A percentile compares a stretch with the other conserved stretches of the same genome.
Conservation (phyloP, 2,888 invertebrate species). For the Timandra comae region DNA sequence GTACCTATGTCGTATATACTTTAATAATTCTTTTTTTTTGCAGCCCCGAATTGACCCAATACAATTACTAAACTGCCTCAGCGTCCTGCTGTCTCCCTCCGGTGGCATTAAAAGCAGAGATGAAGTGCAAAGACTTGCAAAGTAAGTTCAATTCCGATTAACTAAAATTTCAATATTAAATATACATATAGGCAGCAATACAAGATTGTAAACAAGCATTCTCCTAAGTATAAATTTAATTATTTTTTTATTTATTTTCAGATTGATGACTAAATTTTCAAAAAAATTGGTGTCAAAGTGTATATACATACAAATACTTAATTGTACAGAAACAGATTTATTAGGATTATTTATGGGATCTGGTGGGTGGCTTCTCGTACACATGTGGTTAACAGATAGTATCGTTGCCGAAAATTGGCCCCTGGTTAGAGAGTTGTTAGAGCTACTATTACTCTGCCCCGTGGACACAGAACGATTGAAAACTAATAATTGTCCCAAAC, state of each 20-base stretch:
- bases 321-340: conserved; percentile 88
- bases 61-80: conserved; percentile 91
- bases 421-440: conserved; percentile 89
- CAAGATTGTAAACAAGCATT: too few relatives aligned
- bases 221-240: too few relatives aligned
- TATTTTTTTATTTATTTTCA: conserved; percentile 56
- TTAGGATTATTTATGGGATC: conserved; percentile 92
- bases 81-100: conserved; percentile 87
- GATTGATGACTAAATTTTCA: conserved; percentile 96
- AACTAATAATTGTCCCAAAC: conserved; percentile 93
- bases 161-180: too few relatives aligned
- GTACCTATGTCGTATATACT: too few relatives aligned
- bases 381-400: conserved; percentile 93
- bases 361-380: conserved; percentile 94
- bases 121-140: conserved; percentile 91
- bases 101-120: conserved; percentile 93
- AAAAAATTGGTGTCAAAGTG: conserved; percentile 97
- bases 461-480: conserved; percentile 93
- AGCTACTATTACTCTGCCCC: conserved; percentile 89
- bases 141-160: conserved; percentile 77
- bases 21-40: too few relatives aligned
- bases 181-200: too few relatives aligned
- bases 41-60: conserved; percentile 96
- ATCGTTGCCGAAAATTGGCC: conserved; percentile 90
- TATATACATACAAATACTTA: conserved; percentile 94